A percentile compares a stretch with the other conserved stretches of the same genome.
Conservation (phyloP, 1,140 invertebrate species). For the Halesus radiatus region DNA sequence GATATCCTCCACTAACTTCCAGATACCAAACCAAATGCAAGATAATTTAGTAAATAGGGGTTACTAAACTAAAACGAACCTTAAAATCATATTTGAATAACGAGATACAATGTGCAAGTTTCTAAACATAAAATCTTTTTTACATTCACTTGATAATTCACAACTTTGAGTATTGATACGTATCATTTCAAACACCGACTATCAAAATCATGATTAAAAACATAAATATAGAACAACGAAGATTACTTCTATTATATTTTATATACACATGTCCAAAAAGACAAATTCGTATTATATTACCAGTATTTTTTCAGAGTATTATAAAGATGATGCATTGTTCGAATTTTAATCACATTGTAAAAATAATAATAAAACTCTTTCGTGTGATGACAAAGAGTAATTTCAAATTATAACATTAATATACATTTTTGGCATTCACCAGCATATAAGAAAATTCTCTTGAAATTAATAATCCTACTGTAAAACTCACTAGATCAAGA, state of each 20-base stretch:
- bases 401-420: conserved; percentile 38
- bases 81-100: conserved; percentile 33
- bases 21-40: conserved; percentile 33
- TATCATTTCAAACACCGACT: conserved; percentile 56
- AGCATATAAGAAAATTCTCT: conserved; percentile 41
- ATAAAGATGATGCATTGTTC: conserved; percentile 44
- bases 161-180: conserved; percentile 58
- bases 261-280: conserved; percentile 55
- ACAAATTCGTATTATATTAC: conserved; percentile 52
- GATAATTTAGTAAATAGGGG: conserved; percentile 25
- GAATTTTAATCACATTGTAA: conserved; percentile 51
- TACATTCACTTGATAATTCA: conserved; percentile 49
- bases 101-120: conserved; percentile 24
- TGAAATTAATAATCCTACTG: background rate
- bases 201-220: conserved; percentile 57
- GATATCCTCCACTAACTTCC: conserved; percentile 47
- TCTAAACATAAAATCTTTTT: conserved; percentile 41
- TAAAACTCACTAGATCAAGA: conserved; percentile 6
- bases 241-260: conserved; percentile 55
- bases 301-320: conserved; percentile 50
- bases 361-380: conserved; percentile 37
- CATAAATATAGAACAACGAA: conserved; percentile 56
- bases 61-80: conserved; percentile 35
- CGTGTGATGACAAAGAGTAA: background rate
- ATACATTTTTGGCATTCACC: conserved; percentile 52